Conservation (phyloP, 2,888 invertebrate species). For the Drosophila putrida region DNA sequence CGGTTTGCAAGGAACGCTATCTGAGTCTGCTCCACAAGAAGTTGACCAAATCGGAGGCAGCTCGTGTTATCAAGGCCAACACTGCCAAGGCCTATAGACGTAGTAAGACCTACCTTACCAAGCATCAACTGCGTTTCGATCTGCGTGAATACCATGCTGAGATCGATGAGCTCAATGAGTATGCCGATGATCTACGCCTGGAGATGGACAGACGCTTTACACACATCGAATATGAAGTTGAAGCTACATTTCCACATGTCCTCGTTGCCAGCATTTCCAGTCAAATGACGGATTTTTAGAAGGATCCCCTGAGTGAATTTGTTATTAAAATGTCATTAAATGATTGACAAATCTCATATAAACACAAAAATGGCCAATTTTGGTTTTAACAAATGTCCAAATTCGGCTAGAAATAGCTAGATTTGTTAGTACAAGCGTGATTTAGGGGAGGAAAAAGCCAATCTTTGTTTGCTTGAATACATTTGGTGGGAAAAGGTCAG, state of each 20-base stretch:
- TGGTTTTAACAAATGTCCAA: no score
- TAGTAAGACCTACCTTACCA: conserved; percentile 2
- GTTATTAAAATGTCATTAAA: no score
- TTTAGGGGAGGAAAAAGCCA: no score
- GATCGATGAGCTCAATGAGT: conserved; percentile 35
- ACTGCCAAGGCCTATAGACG: conserved; percentile 2
- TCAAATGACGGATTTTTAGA: neutral
- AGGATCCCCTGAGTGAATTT: neutral
- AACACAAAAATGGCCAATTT: no score
- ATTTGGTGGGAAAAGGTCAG: no score
- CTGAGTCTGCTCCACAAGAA: conserved; percentile 19
- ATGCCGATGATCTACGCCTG: conserved; percentile 32
- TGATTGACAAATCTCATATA: no score
- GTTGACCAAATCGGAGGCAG: conserved; percentile 30
- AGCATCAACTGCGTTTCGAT: conserved; percentile 15
- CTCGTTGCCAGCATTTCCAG: neutral
- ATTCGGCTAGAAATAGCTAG: no score
- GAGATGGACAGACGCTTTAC: conserved; percentile 30
- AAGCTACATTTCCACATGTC: neutral
- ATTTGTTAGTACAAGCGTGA: no score
- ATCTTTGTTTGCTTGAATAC: no score
- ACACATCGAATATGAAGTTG: neutral
- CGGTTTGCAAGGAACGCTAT: conserved; percentile 42
- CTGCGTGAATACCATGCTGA: conserved; percentile 40
- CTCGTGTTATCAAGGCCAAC: conserved; percentile 15